These are phyloP conservation scores for Sylvia borin DNA, from an alignment of 2,797 vertebrate genomes.

Conservation along the genomic window DNA sequence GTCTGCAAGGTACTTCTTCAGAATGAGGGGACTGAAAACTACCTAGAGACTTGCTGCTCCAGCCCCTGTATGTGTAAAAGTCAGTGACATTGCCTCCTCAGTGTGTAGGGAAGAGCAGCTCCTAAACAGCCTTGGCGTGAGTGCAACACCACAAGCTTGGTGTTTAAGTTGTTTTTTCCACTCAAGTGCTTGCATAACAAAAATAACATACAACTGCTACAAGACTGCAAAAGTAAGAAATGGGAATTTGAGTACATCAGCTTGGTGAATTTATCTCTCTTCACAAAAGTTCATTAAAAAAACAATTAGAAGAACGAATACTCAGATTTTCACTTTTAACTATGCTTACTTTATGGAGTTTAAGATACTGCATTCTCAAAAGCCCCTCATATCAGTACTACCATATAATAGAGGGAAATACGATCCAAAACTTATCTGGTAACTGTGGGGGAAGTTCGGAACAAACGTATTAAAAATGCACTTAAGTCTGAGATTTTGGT, in stretches of 20 bases:
- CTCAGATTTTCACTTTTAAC: background rate
- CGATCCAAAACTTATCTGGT: background rate
- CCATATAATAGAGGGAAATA: background rate
- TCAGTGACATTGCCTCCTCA: background rate
- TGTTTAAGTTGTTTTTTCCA: constrained; percentile 25
- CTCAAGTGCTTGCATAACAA: constrained; percentile 40
- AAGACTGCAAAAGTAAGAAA: background rate
- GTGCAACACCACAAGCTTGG: constrained; percentile 16
- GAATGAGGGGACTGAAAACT: background rate
- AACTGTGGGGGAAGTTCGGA: background rate
- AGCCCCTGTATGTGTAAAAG: background rate
- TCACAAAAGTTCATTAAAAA: background rate
- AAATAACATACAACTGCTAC: constrained; percentile 4
- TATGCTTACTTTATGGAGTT: background rate
- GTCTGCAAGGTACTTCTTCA: background rate
- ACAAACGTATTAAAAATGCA: background rate
- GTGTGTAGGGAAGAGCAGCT: background rate
- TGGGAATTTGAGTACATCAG: background rate
- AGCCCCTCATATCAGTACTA: background rate
- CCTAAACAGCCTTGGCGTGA: background rate
- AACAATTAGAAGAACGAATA: background rate
- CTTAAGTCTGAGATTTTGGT: background rate
- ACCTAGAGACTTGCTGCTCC: background rate
- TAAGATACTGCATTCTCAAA: background rate
- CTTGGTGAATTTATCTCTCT: background rate